phyloP scores from a whole-genome alignment of 1,140 invertebrate genomes.

The Orius insidiosus region DNA sequence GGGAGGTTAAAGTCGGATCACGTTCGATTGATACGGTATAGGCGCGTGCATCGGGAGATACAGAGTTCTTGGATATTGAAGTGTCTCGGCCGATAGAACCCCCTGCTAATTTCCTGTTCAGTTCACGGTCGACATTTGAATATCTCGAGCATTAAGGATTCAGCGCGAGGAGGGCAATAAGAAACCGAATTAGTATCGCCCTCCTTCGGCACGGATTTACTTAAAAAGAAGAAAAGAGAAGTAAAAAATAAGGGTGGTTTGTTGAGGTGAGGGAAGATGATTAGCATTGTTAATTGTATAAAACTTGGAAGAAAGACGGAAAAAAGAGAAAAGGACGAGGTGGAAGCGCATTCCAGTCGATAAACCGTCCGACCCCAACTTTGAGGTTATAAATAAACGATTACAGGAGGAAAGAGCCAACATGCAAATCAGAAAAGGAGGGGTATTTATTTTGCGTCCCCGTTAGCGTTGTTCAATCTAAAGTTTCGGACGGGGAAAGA shows the following conservation, averaged over 20 bases:
- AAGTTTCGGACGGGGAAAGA: background rate
- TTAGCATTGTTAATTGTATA: slow-evolving; percentile 17
- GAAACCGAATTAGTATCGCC: slow-evolving; percentile 7
- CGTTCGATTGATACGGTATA: slow-evolving; percentile 7
- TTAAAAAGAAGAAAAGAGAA: slow-evolving; percentile 17
- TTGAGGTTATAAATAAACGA: slow-evolving; percentile 17
- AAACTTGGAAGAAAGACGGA: slow-evolving; percentile 3
- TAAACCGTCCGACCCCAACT: slow-evolving; percentile 11
- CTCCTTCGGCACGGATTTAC: slow-evolving; percentile 6
- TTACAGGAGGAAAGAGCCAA: slow-evolving; percentile 10
- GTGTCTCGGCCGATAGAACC: background rate
- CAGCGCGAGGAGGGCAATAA: slow-evolving; percentile 2
- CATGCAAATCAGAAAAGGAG: slow-evolving; percentile 12
- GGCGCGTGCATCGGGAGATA: background rate
- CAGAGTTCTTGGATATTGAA: background rate
- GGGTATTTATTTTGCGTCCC: background rate
- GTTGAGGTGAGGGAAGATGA: slow-evolving; percentile 7
- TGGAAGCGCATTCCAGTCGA: slow-evolving; percentile 15
- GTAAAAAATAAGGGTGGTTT: background rate
- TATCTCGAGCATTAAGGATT: slow-evolving; percentile 8
- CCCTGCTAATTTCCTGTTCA: slow-evolving; percentile 4
- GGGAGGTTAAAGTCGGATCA: background rate
- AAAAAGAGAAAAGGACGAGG: too few relatives aligned
- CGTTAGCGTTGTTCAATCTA: too few relatives aligned
- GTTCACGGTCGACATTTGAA: slow-evolving; percentile 6